Evolutionary conservation across 2,888 invertebrate species (phyloP).

Genomic region (Antheraea yamamai): DNA sequence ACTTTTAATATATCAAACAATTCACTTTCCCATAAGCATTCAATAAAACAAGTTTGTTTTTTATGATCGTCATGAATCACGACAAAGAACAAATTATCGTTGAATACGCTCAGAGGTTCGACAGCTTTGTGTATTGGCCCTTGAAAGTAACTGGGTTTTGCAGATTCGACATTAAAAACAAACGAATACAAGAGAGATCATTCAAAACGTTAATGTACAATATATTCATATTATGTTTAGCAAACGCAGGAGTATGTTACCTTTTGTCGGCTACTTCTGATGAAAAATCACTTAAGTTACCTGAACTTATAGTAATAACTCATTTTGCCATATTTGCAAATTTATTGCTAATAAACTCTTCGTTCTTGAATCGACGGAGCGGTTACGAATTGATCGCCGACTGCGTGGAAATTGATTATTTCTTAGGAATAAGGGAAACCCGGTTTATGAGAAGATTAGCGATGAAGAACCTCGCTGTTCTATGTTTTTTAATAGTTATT

Average conservation of each 20-base stretch:
- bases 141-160: slow-evolving; percentile 47
- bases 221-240: slow-evolving; percentile 33
- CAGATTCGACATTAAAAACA: slow-evolving; percentile 50
- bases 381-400: slow-evolving; percentile 44
- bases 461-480: slow-evolving; percentile 30
- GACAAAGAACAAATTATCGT: slow-evolving; percentile 36
- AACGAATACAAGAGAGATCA: slow-evolving; percentile 41
- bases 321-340: slow-evolving; percentile 46
- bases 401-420: slow-evolving; percentile 53
- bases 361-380: slow-evolving; percentile 42
- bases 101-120: slow-evolving; percentile 43
- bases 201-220: slow-evolving; percentile 39
- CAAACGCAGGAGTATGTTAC: slow-evolving; percentile 34
- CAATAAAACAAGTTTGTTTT: background rate
- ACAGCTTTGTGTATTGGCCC: slow-evolving; percentile 35
- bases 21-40: background rate
- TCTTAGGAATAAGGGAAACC: slow-evolving; percentile 57
- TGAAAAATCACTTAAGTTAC: slow-evolving; percentile 40
- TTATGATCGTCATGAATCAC: slow-evolving; percentile 31
- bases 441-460: slow-evolving; percentile 54
- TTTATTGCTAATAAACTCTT: slow-evolving; percentile 44
- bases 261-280: slow-evolving; percentile 40
- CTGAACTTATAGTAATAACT: slow-evolving; percentile 45
- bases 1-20: background rate
- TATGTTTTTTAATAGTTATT: slow-evolving; percentile 30